phyloP scores from a whole-genome alignment of 2,888 invertebrate genomes.

The Dryocosmus kuriphilus region DNA sequence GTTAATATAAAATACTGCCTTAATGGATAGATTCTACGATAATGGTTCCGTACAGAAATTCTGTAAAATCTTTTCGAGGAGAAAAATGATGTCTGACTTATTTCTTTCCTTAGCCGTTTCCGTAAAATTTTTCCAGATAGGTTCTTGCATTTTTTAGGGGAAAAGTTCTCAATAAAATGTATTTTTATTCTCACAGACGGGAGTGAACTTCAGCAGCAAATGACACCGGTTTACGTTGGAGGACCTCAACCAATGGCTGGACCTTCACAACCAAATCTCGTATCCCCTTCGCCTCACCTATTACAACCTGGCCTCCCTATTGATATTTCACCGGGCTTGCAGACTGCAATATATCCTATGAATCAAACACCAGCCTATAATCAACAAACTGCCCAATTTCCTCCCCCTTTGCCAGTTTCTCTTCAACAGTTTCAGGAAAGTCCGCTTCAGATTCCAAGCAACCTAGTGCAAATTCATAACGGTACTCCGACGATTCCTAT shows the following conservation, averaged over 20 bases:
- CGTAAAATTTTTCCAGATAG: background rate
- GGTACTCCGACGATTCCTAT: slow-evolving; percentile 62
- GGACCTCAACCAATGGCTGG: slow-evolving; percentile 55
- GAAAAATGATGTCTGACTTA: too few relatives aligned
- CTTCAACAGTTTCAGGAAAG: slow-evolving; percentile 60
- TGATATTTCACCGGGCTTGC: slow-evolving; percentile 59
- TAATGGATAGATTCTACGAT: background rate
- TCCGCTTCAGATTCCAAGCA: slow-evolving; percentile 60
- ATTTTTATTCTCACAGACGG: slow-evolving; percentile 36
- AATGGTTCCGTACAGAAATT: background rate
- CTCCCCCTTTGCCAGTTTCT: slow-evolving; percentile 57
- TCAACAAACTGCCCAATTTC: slow-evolving; percentile 60
- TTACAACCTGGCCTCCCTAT: slow-evolving; percentile 58
- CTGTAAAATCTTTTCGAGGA: too few relatives aligned
- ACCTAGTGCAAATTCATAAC: slow-evolving; percentile 64
- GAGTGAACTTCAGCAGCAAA: slow-evolving; percentile 66
- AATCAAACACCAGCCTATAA: slow-evolving; percentile 61
- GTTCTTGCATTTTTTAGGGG: background rate
- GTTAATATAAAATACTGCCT: background rate
- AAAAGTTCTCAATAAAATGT: background rate
- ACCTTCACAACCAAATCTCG: slow-evolving; percentile 50
- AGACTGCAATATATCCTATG: slow-evolving; percentile 62
- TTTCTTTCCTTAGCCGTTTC: background rate
- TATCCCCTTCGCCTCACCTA: slow-evolving; percentile 59
- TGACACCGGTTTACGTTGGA: slow-evolving; percentile 67